These are phyloP conservation scores for Heliangelus exortis DNA, from an alignment of 2,797 vertebrate genomes.

Conservation along the genomic window DNA sequence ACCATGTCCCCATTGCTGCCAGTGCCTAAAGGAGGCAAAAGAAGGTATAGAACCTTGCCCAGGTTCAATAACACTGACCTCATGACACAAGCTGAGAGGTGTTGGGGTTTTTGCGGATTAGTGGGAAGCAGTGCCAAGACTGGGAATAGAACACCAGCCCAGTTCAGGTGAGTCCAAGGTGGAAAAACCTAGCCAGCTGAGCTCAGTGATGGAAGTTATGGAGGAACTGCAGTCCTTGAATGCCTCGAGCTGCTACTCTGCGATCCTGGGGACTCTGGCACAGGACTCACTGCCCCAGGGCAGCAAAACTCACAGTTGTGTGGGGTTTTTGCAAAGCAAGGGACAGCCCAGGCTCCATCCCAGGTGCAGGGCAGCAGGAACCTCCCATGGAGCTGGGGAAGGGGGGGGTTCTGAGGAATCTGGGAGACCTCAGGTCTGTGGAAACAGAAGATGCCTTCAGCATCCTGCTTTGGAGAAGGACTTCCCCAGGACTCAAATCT, in stretches of 20 bases:
- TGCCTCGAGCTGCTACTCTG: neutral
- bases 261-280: neutral
- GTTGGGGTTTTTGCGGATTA: accelerated
- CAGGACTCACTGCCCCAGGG: neutral
- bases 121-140: neutral
- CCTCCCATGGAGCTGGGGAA: neutral
- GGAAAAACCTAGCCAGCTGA: neutral
- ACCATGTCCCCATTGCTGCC: neutral
- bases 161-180: neutral
- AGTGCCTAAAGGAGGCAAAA: neutral
- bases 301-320: neutral
- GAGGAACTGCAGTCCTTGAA: neutral
- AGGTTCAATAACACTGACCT: neutral
- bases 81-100: neutral
- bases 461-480: neutral
- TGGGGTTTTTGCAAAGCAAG: neutral
- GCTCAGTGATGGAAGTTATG: too few species aligned
- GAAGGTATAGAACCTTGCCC: neutral
- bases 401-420: neutral
- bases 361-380: neutral
- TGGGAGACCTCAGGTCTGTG: neutral
- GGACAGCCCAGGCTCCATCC: neutral
- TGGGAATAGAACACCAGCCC: neutral
- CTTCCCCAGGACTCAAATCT: neutral
- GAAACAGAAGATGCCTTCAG: neutral